Conservation (phyloP, 2,797 vertebrate species). For the Microctenopoma lineatum region DNA sequence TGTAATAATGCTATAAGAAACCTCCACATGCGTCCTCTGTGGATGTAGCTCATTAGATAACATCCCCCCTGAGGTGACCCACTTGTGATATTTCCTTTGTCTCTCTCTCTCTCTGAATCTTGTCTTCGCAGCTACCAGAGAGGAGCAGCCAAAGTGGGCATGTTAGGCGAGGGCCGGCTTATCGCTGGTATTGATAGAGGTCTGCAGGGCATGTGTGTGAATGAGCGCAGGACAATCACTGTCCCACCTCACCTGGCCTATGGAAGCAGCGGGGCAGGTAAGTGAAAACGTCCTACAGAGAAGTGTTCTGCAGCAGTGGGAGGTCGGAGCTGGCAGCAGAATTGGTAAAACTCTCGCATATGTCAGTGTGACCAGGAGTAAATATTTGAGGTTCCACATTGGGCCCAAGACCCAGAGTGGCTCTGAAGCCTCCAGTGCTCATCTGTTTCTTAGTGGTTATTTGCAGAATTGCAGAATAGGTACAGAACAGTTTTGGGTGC, state of each 20-base stretch:
- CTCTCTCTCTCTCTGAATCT: not conserved
- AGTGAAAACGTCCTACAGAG: not conserved
- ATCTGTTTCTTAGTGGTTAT: not conserved
- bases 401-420: no score
- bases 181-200: conserved; percentile 94
- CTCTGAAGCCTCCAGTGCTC: no score
- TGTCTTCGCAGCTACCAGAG: conserved; percentile 84
- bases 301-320: not conserved
- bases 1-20: not conserved
- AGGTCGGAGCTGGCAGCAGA: no score
- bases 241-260: conserved; percentile 94
- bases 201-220: conserved; percentile 95
- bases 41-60: not conserved
- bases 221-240: conserved; percentile 90
- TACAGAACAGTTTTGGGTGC: not conserved
- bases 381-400: not conserved
- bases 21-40: not conserved
- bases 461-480: not conserved
- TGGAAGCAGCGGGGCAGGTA: conserved; percentile 92
- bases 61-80: not conserved
- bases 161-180: conserved; percentile 91
- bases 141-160: conserved; percentile 86
- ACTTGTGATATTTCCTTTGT: conserved; percentile 7
- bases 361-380: not conserved
- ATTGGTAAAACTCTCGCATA: not conserved